Evolutionary conservation across 2,113 vertebrate species (phyloP).

Genomic region (Xerus inauris): DNA sequence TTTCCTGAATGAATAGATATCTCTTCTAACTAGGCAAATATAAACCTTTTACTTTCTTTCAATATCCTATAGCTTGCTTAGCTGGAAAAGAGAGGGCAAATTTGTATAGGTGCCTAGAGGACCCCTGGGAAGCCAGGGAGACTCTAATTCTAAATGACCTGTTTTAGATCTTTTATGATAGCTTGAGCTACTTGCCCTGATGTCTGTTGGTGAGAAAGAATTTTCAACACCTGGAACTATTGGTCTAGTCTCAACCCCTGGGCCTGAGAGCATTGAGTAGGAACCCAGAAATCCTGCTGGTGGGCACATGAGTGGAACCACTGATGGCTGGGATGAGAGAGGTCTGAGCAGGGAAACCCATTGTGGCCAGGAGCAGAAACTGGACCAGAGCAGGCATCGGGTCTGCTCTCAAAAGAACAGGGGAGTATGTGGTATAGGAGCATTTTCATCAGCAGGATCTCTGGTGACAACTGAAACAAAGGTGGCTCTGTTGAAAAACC

Average conservation of each 20-base stretch:
- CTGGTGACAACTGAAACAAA: background rate
- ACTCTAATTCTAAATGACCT: background rate
- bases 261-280: background rate
- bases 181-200: background rate
- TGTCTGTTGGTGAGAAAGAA: background rate
- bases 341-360: background rate
- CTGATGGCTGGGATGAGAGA: background rate
- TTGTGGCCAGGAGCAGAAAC: background rate
- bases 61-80: background rate
- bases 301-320: background rate
- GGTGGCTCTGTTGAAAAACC: background rate
- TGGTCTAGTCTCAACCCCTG: background rate
- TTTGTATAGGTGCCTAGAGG: background rate
- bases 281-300: background rate
- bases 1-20: background rate
- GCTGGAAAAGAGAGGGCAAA: background rate
- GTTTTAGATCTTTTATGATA: background rate
- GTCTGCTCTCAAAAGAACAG: background rate
- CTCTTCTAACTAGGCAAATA: slow-evolving; percentile 2
- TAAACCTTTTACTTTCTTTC: background rate
- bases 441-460: background rate
- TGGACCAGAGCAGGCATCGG: background rate
- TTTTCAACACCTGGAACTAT: slow-evolving; percentile 25
- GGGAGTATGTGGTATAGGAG: background rate
- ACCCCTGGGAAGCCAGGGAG: background rate